phyloP scores from a whole-genome alignment of 2,888 invertebrate species.

The Phortica magna region DNA sequence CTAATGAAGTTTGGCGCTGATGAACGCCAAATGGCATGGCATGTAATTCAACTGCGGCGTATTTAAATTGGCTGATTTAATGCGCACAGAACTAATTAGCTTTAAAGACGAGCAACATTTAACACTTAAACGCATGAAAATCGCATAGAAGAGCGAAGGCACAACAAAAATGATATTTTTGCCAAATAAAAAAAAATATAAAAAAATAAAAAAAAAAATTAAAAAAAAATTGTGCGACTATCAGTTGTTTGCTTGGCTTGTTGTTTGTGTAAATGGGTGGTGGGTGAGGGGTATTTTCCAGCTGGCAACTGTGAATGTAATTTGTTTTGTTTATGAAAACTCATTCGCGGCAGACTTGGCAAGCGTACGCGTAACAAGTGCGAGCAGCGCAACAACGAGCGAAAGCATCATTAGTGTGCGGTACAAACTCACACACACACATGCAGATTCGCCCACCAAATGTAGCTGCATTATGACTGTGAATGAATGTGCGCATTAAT shows the following conservation, averaged over 20 bases:
- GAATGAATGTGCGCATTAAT: constrained; percentile 56
- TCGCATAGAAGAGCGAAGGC: constrained; percentile 57
- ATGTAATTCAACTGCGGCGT: constrained; percentile 38
- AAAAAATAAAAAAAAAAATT: neutral
- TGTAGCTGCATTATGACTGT: neutral
- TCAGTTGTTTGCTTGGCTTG: neutral
- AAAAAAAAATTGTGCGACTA: neutral
- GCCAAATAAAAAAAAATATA: neutral
- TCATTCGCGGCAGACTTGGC: constrained; percentile 33
- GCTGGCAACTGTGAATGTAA: constrained; percentile 66
- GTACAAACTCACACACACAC: constrained; percentile 37
- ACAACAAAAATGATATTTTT: neutral
- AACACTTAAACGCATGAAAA: constrained; percentile 64
- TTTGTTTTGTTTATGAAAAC: constrained; percentile 70
- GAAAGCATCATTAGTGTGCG: constrained; percentile 32
- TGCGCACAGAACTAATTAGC: constrained; percentile 72
- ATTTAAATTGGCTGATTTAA: constrained; percentile 63
- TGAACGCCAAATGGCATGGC: constrained; percentile 60
- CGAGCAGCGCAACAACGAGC: neutral
- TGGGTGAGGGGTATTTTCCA: constrained; percentile 33
- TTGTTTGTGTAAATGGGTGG: neutral
- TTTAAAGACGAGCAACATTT: constrained; percentile 73
- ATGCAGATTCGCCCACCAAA: neutral
- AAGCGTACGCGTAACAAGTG: constrained; percentile 13
- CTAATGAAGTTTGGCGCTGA: neutral